These are phyloP conservation scores for Aulostomus chinensis DNA, from an alignment of 2,797 vertebrate species.

Conservation along the genomic window DNA sequence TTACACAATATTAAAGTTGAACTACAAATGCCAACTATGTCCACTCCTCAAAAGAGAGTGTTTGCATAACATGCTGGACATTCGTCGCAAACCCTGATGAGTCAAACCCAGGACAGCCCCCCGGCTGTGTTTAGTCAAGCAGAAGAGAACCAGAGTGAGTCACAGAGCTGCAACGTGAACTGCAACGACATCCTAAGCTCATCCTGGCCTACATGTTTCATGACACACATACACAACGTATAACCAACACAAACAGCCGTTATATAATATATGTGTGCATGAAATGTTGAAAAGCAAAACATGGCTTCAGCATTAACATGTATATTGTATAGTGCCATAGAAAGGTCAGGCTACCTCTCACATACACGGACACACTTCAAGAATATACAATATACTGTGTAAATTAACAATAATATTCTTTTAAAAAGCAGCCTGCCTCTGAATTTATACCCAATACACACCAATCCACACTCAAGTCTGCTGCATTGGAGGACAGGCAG, in stretches of 20 bases:
- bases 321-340: too few relatives aligned
- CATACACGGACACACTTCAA: too few relatives aligned
- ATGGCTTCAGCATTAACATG: too few relatives aligned
- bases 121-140: slow-evolving; percentile 43
- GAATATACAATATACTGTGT: too few relatives aligned
- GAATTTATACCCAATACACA: too few relatives aligned
- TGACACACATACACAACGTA: slow-evolving; percentile 43
- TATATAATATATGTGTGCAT: slow-evolving; percentile 33
- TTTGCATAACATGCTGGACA: slow-evolving; percentile 25
- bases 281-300: slow-evolving; percentile 7
- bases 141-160: slow-evolving; percentile 58
- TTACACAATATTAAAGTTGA: too few relatives aligned
- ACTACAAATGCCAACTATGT: neutral
- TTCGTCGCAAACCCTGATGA: slow-evolving; percentile 55
- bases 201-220: slow-evolving; percentile 60
- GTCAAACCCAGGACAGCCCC: slow-evolving; percentile 11
- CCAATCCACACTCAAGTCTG: too few relatives aligned
- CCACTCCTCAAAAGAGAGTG: neutral
- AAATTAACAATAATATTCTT: too few relatives aligned
- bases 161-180: slow-evolving; percentile 59
- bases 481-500: too few relatives aligned
- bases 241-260: slow-evolving; percentile 20
- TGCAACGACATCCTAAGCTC: slow-evolving; percentile 51
- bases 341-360: too few relatives aligned
- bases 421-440: too few relatives aligned